Evolutionary conservation across 2,888 invertebrate species (phyloP), one percentile per base, ranked within the genome.

Genomic region (Pammene aurita): DNA sequence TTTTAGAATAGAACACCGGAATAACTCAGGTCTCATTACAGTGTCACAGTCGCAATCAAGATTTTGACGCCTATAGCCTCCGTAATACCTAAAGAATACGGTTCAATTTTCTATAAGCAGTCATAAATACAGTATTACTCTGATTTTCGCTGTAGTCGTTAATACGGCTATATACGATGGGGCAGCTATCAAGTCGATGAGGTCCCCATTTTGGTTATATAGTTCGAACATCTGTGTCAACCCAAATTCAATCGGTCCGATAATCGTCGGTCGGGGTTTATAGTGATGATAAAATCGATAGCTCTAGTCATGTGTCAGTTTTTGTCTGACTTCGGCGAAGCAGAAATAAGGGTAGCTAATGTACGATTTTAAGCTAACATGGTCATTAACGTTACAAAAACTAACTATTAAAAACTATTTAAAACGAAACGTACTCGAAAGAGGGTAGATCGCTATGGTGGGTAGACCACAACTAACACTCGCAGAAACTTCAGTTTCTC

Each of bases 201-300:
- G 68, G 57, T 60, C 44, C 26, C 57, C 54, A 63, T 67, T 68
- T 42, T 48, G 69, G 58, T 69, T 69, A 64, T 60, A 64, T 58
- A 48, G 38, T 35, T 54, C 54, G 38, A 60, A 18, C 69, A 69
- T 65, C 65, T 69, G 69, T 65, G 52, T 38, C 48, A 35, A 65
- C 58, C 60, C 46, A 57, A 62, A 62, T 64, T 64, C 68, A 55
- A 64, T 65, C 16, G 44, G 41, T 14, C 38, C 38, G 58, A 65
- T 65, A 65, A 69, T 65, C 48, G 69, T 18, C 26, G n/a, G 34
- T 38, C 26, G 26, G 26, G 46, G 50, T 69, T 68, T 41, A 16
- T 52, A 34, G 41, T 54, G 54, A 65, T 64, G 64, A 26, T 11
- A 54, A 69, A 65, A 69, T 60, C 54, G 46, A 69, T 65, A 11